Conservation (phyloP, 2,888 invertebrate species). For the Cryptocephalus moraei region DNA sequence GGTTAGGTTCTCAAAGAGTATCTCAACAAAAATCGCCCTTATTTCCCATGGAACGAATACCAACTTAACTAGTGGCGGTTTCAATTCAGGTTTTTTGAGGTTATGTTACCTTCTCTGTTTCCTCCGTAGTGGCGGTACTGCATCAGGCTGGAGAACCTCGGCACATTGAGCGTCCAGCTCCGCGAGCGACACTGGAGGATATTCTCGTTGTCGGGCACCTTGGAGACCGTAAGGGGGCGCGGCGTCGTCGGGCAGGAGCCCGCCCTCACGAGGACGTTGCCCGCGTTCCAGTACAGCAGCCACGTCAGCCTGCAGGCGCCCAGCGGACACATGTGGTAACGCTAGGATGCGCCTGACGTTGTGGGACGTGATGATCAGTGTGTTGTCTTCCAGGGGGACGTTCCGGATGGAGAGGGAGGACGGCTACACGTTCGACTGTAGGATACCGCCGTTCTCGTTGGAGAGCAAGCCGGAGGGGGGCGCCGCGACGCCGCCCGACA, state of each 20-base stretch:
- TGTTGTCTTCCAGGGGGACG: conserved; percentile 67
- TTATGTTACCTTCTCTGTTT: too few relatives aligned
- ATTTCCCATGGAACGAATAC: too few relatives aligned
- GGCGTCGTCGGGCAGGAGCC: conserved; percentile 99
- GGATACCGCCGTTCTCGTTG: conserved; percentile 93
- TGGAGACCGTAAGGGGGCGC: conserved; percentile 89
- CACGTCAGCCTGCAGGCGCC: conserved; percentile 95
- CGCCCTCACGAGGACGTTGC: conserved; percentile 71
- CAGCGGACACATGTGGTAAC: conserved; percentile 94
- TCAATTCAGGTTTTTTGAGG: too few relatives aligned
- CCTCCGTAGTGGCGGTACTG: conserved; percentile 86
- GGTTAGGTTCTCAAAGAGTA: too few relatives aligned
- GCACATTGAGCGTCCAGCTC: conserved; percentile 79
- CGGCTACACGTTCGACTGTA: conserved; percentile 92
- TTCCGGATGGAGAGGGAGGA: conserved; percentile 96
- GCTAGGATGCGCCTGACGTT: too few relatives aligned
- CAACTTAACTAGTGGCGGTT: too few relatives aligned
- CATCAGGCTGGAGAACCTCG: conserved; percentile 90
- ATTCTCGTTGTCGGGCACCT: conserved; percentile 84
- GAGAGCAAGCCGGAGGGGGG: conserved; percentile 82
- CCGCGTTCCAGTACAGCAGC: conserved; percentile 96
- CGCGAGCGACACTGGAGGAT: conserved; percentile 98
- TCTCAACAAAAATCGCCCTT: too few relatives aligned
- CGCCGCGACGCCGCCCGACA: conserved; percentile 33
- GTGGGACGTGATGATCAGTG: background rate